Evolutionary conservation across 2,113 vertebrate species (phyloP), one percentile per base, ranked within the genome.

Genomic region (Xyrauchen texanus): DNA sequence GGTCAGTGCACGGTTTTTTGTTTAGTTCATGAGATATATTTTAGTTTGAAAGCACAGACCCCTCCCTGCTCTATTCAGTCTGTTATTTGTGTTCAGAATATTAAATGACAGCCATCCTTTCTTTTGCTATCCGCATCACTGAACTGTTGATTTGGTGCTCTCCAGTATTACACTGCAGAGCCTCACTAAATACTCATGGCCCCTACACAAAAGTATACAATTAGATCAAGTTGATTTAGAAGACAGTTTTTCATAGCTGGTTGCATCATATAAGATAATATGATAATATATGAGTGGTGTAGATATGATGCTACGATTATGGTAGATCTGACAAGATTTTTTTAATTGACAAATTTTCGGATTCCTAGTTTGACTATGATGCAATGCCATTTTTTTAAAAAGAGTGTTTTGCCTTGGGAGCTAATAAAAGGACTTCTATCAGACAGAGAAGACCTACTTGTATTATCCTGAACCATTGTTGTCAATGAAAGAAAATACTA

Each of bases 1-100:
- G 68, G 61, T 72, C 60, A 55, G 61, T 15, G 55, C 21, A 71
- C 65, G 63, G 55, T 64, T 71, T 79, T 64, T 64, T 49, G 65
- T 64, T 79, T 65, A 3, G 60, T 71, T 70, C 77, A 34, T 72
- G 68, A 63, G 49, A 55, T 55, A 63, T 63, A 72, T 58, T 79
- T 61, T 64, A 46, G 42, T 34, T 55, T 60, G 49, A 71, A 60
- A 53, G 46, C 8, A 4, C 45, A 62, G 45, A 13, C 47, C 13
- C 7, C 68, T 71, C 34, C 8, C 58, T 53, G 51, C 49, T 71
- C 34, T 55, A 65, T 57, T 79, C 51, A 4, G 49, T 63, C 12
- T 47, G 51, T 13, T 53, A 58, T 71, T 63, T 71, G 55, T 79
- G 57, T 4, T 4, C 3, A 16, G 53, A 69, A 62, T 74, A 74